These are phyloP conservation scores for Chascanopsetta lugubris DNA, from an alignment of 2,113 vertebrate genomes.

Conservation along the genomic window DNA sequence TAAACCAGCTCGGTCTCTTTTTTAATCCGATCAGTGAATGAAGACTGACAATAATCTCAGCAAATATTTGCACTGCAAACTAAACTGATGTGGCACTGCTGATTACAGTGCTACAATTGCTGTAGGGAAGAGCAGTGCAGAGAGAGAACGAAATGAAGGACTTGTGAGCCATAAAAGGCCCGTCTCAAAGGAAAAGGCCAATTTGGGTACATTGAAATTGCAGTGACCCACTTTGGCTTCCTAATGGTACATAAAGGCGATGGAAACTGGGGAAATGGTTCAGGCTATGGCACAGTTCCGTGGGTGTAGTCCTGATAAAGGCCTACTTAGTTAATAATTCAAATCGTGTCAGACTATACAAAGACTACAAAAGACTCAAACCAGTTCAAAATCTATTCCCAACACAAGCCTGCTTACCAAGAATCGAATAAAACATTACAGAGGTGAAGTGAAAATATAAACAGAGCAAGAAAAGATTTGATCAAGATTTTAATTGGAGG, in stretches of 20 bases:
- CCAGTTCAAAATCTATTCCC: conserved; percentile 4
- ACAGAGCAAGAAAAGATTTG: conserved; percentile 10
- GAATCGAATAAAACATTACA: conserved; percentile 23
- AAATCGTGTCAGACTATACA: conserved; percentile 50
- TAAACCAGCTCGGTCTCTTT: neutral
- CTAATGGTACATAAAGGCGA: conserved; percentile 67
- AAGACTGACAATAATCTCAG: neutral
- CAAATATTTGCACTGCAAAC: conserved; percentile 28
- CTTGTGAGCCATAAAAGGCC: conserved; percentile 72
- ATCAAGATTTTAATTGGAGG: conserved; percentile 9
- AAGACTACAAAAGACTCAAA: conserved; percentile 29
- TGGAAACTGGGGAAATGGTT: conserved; percentile 67
- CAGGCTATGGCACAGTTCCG: conserved; percentile 60
- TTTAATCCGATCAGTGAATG: neutral
- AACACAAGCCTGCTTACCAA: neutral
- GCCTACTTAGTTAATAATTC: conserved; percentile 50
- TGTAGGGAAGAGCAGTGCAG: conserved; percentile 40
- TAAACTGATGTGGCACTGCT: conserved; percentile 45
- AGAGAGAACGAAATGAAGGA: conserved; percentile 67
- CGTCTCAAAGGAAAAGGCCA: conserved; percentile 74
- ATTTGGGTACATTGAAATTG: conserved; percentile 69
- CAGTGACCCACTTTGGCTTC: conserved; percentile 72
- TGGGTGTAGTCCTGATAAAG: conserved; percentile 43
- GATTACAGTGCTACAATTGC: conserved; percentile 36
- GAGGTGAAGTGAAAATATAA: neutral